phyloP scores from a whole-genome alignment of 2,113 vertebrate genomes.

The Artemisiospiza belli region DNA sequence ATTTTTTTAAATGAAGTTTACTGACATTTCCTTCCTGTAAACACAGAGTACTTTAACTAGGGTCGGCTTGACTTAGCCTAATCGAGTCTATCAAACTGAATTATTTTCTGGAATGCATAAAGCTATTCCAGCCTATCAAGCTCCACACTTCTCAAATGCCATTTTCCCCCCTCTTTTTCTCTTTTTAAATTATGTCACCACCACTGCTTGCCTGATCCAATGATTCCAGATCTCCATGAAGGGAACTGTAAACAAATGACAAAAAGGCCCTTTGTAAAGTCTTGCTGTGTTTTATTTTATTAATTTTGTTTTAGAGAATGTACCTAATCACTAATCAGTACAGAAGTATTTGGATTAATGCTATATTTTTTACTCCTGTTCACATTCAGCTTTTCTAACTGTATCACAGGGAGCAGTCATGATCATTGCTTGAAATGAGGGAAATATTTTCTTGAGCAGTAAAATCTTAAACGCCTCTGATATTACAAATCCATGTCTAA shows the following conservation, averaged over 20 bases:
- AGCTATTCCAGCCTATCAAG: background rate
- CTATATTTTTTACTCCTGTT: background rate
- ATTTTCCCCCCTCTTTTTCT: background rate
- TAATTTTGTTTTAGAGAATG: background rate
- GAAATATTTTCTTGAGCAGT: background rate
- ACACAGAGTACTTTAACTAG: background rate
- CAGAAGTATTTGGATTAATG: background rate
- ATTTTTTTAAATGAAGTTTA: background rate
- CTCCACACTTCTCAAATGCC: background rate
- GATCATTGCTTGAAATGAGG: background rate
- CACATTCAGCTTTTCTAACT: background rate
- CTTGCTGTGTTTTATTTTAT: background rate
- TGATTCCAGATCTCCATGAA: background rate
- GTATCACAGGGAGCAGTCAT: background rate
- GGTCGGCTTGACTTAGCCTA: background rate
- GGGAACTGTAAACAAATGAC: background rate
- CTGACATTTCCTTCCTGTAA: background rate
- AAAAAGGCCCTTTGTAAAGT: background rate
- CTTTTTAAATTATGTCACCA: background rate
- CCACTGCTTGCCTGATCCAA: background rate
- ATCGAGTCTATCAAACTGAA: background rate
- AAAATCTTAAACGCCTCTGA: background rate
- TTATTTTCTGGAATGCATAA: background rate
- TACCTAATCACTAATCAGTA: background rate
- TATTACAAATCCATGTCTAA: background rate